Conservation (phyloP, 2,113 vertebrate species). For the Octodon degus region DNA sequence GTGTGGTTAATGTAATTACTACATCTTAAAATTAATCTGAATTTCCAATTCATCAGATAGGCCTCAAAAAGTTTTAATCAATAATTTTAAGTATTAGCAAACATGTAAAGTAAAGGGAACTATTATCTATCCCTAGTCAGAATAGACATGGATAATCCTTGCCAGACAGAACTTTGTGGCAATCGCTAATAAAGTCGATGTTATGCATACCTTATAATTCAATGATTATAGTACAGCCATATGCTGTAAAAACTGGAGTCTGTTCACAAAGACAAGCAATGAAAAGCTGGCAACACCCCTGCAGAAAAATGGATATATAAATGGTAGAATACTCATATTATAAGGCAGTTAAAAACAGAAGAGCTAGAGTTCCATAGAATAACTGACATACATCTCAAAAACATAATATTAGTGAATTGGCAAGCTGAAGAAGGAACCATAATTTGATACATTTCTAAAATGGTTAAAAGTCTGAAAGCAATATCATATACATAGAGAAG, state of each 20-base stretch:
- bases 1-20: neutral
- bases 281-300: neutral
- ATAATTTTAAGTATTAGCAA: neutral
- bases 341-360: conserved; percentile 35
- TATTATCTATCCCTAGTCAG: neutral
- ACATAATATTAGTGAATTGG: neutral
- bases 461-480: conserved; percentile 5
- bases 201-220: neutral
- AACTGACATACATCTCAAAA: conserved; percentile 4
- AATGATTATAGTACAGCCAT: neutral
- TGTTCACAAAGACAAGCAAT: neutral
- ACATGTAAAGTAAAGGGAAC: neutral
- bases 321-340: neutral
- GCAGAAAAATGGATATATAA: neutral
- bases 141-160: neutral
- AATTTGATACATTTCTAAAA: conserved; percentile 8
- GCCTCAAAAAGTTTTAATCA: neutral
- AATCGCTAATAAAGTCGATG: neutral
- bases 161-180: neutral
- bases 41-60: neutral
- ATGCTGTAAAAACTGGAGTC: neutral
- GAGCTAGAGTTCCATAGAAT: neutral
- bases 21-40: neutral
- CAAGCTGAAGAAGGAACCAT: neutral
- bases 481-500: neutral